phyloP scores from a whole-genome alignment of 2,113 vertebrate genomes.

The Oenanthe melanoleuca region DNA sequence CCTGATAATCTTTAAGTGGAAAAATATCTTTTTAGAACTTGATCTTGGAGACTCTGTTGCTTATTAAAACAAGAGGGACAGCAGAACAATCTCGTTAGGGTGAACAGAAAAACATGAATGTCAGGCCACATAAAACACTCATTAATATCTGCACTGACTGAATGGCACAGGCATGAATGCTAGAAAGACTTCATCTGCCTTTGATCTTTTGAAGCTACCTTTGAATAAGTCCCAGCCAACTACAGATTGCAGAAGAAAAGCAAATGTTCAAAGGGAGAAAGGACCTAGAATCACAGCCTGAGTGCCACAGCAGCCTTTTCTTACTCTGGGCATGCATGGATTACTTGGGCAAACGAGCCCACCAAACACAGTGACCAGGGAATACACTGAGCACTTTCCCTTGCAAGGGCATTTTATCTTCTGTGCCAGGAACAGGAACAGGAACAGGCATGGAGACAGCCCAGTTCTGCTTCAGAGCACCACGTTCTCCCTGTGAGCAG shows the following conservation, averaged over 20 bases:
- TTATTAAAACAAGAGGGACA: slow-evolving; percentile 14
- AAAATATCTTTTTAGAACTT: slow-evolving; percentile 13
- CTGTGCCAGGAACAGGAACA: background rate
- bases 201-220: slow-evolving; percentile 43
- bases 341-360: background rate
- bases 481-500: accelerated
- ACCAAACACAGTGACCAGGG: background rate
- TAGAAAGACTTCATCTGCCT: background rate
- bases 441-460: background rate
- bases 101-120: background rate
- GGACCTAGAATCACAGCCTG: background rate
- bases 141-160: slow-evolving; percentile 7
- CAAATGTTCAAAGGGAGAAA: slow-evolving; percentile 1
- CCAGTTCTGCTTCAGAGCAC: background rate
- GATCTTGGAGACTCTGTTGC: background rate
- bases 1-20: background rate
- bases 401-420: background rate
- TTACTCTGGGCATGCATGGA: background rate
- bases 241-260: slow-evolving; percentile 14
- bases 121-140: slow-evolving; percentile 3
- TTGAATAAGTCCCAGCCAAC: slow-evolving; percentile 12
- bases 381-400: background rate
- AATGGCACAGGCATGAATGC: background rate
- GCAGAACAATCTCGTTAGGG: background rate
- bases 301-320: background rate